Evolutionary conservation across 1,140 invertebrate species (phyloP), one percentile per base, ranked within the genome.

Genomic region (Micrasema minimum): DNA sequence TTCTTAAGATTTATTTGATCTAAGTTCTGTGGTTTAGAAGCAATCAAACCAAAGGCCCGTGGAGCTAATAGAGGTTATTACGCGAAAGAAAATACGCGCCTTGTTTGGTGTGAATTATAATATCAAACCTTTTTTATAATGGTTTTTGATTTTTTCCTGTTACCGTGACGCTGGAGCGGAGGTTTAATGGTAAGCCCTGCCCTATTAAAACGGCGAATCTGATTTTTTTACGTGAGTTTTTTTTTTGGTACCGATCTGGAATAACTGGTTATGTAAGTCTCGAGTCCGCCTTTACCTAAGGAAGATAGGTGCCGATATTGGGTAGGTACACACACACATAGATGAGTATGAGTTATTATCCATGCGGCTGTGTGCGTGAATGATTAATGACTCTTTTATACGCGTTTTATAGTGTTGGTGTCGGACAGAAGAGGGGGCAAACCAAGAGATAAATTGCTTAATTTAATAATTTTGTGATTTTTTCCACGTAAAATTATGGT

Each of bases 21-120:
- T 67, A 66, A 43, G 48, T 50, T 20, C 45, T 62, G 22, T 51
- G 46, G 69, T 68, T 71, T 55, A 14, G 38, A 46, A 51, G 50
- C 41, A 68, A 74, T 69, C 59, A n/a, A 50, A 20, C 14, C 57
- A 48, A 69, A 74, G 69, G 69, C 65, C 62, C 43, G 26, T n/a
- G 22, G 51, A 69, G 62, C 73, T 75, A 75, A 75, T 75, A 75
- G 65, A 75, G n/a, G 73, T 72, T 70, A 75, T 75, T 75, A 75
- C 72, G 65, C 72, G 73, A 66, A 72, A 75, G 72, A 72, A 51
- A 61, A 69, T 48, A 55, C 18, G 18, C 69, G 22, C 31, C 45
- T 57, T 50, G 46, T 38, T 74, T 35, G 11, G 65, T 69, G 59
- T 64, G 59, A 37, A 43, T 43, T 20, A 41, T 66, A 59, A n/a